Percentiles rank a stretch among this genome's conserved stretches.
Conservation (phyloP, 2,888 invertebrate species). For the Apodemia hepburni region DNA sequence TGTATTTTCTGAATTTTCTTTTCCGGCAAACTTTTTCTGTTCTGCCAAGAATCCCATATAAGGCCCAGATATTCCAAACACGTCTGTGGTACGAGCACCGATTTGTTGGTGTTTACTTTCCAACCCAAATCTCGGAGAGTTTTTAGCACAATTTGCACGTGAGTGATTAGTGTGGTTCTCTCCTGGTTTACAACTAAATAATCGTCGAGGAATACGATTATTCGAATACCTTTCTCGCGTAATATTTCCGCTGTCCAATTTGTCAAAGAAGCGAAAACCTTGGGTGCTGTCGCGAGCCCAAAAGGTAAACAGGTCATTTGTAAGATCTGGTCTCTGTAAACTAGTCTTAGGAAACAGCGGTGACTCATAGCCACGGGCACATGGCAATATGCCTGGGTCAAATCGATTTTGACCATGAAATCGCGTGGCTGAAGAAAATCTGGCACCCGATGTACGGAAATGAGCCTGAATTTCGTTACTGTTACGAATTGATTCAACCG, state of each 20-base stretch:
- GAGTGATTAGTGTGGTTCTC: neutral
- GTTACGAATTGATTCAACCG: neutral
- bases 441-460: no score
- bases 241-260: no score
- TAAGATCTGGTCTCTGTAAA: no score
- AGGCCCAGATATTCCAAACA: constrained; percentile 29
- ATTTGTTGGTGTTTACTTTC: constrained; percentile 28
- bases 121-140: constrained; percentile 14
- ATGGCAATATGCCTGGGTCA: neutral
- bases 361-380: no score
- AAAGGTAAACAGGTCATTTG: no score
- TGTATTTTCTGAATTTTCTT: neutral
- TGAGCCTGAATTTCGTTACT: no score
- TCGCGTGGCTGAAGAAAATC: no score
- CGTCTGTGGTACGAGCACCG: constrained; percentile 23
- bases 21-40: constrained; percentile 1
- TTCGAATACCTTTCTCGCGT: neutral
- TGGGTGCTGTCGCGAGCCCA: no score
- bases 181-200: neutral
- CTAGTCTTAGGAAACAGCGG: no score
- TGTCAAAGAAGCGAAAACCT: no score
- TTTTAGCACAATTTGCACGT: neutral
- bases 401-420: neutral
- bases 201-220: neutral
- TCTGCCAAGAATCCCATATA: constrained; percentile 26